Evolutionary conservation across 1,140 invertebrate genomes (phyloP).

Genomic region (Lutraria rhynchaena): DNA sequence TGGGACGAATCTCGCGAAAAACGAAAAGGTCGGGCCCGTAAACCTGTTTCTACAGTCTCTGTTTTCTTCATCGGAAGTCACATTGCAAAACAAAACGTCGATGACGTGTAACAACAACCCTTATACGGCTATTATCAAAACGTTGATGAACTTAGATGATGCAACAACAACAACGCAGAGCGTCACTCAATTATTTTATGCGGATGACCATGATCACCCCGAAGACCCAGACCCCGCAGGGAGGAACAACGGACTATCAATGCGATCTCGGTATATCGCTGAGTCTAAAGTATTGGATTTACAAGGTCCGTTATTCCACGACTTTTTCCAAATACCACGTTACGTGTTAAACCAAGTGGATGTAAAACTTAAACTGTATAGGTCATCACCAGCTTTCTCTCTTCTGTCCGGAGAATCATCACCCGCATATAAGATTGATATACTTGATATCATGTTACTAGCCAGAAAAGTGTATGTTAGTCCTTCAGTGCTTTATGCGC

Average conservation of each 20-base stretch:
- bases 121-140: conserved; percentile 36
- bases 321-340: conserved; percentile 24
- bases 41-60: conserved; percentile 41
- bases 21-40: conserved; percentile 21
- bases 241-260: conserved; percentile 28
- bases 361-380: conserved; percentile 42
- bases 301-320: conserved; percentile 45
- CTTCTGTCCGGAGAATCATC: conserved; percentile 1
- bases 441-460: conserved; percentile 33
- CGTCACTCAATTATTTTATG: conserved; percentile 21
- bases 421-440: conserved; percentile 37
- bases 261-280: neutral
- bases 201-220: conserved; percentile 36
- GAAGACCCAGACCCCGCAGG: conserved; percentile 22
- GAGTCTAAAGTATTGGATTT: conserved; percentile 39
- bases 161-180: conserved; percentile 33
- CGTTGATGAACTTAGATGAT: conserved; percentile 11
- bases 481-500: conserved; percentile 24
- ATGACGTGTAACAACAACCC: conserved; percentile 41
- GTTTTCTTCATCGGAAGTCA: conserved; percentile 18
- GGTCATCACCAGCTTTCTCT: conserved; percentile 26
- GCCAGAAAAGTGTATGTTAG: conserved; percentile 37
- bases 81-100: conserved; percentile 30
- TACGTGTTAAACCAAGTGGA: conserved; percentile 53
- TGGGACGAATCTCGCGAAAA: neutral